A percentile compares a stretch with the other conserved stretches of the same genome.
phyloP scores from a whole-genome alignment of 2,888 invertebrate species.

The Drosophila maculinotata region DNA sequence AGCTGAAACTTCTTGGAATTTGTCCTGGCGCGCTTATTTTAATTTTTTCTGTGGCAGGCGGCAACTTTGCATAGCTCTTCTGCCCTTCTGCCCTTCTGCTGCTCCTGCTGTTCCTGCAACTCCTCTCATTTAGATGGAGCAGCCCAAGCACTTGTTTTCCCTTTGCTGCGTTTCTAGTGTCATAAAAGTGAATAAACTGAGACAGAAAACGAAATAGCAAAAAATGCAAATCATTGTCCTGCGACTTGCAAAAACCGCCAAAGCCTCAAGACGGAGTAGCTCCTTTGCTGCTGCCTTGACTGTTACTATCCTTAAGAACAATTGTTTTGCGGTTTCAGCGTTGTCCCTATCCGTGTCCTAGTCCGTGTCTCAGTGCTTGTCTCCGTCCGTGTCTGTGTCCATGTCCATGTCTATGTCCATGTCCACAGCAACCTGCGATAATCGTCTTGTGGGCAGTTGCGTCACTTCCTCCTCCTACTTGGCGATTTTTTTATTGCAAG shows the following conservation, averaged over 20 bases:
- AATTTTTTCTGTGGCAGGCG: constrained; percentile 56
- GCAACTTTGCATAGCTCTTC: constrained; percentile 38
- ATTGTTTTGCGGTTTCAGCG: constrained; percentile 59
- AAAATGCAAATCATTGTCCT: constrained; percentile 78
- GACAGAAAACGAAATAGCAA: constrained; percentile 59
- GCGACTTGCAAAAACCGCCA: constrained; percentile 41
- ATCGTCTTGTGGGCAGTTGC: constrained; percentile 74
- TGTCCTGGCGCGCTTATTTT: constrained; percentile 61
- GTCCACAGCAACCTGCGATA: constrained; percentile 72
- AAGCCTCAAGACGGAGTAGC: constrained; percentile 28
- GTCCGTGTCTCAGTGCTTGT: background rate
- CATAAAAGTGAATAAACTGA: constrained; percentile 69
- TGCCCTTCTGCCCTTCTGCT: too few relatives aligned
- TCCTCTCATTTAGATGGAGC: constrained; percentile 43
- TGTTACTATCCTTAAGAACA: constrained; percentile 43
- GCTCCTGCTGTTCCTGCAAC: constrained; percentile 18
- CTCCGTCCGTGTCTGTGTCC: constrained; percentile 9
- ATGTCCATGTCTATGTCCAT: constrained; percentile 26
- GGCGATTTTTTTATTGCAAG: constrained; percentile 42
- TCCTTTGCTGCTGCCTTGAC: constrained; percentile 21
- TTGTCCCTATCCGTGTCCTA: background rate
- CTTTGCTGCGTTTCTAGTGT: constrained; percentile 57
- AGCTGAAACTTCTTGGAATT: constrained; percentile 62
- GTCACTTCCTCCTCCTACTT: constrained; percentile 8
- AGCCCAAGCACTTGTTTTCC: constrained; percentile 29